These are phyloP conservation scores for Byasa hedistus DNA, from an alignment of 2,888 invertebrate species.

Conservation along the genomic window DNA sequence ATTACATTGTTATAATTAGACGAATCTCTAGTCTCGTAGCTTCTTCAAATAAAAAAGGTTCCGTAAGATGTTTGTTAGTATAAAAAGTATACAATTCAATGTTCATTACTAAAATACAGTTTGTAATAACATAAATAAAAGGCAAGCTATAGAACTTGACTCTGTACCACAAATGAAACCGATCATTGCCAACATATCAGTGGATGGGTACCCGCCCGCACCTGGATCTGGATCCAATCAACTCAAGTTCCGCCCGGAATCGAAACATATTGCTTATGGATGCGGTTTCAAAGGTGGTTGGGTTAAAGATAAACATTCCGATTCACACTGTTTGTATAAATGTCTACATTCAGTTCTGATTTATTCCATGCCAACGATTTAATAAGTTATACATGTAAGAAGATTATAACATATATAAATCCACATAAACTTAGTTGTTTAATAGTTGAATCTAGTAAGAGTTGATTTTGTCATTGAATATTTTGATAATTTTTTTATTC, in stretches of 20 bases:
- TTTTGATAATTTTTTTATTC: no score
- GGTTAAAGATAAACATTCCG: conserved; percentile 14
- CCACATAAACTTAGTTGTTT: no score
- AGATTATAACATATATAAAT: no score
- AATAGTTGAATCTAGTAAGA: not conserved
- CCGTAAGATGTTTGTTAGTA: no score
- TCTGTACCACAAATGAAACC: not conserved
- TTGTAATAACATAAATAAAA: no score
- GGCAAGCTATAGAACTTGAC: no score
- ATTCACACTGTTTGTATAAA: not conserved
- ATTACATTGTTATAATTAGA: no score
- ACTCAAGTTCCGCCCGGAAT: conserved; percentile 5
- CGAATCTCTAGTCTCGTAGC: no score
- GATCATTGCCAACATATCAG: conserved; percentile 2
- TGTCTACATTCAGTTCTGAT: not conserved
- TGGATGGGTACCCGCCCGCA: not conserved
- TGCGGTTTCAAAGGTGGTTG: conserved; percentile 16
- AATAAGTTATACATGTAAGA: not conserved
- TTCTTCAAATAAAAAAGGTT: no score
- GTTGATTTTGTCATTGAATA: not conserved
- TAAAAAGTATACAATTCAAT: no score
- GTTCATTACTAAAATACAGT: no score
- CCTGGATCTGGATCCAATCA: conserved; percentile 15
- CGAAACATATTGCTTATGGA: conserved; percentile 23
- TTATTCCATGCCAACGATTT: not conserved